Conservation (phyloP, 30 jellyfish, hydroid and myxozoan genomes). For the Haliclystus octoradiatus region DNA sequence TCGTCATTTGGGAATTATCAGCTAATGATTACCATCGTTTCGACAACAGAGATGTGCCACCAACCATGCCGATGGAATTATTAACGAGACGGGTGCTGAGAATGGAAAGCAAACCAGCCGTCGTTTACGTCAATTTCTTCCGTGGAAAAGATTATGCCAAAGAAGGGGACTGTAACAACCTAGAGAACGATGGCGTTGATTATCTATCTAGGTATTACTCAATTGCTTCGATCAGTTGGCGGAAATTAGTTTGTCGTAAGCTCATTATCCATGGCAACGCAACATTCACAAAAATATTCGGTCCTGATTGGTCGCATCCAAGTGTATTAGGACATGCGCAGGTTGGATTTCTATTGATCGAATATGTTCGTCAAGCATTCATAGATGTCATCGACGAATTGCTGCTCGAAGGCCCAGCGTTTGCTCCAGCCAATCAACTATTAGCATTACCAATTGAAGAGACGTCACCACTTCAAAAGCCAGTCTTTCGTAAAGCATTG, state of each 20-base stretch:
- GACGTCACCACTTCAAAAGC: constrained; percentile 40
- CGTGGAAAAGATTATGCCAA: constrained; percentile 86
- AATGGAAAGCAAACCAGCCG: constrained; percentile 56
- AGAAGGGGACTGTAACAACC: constrained; percentile 76
- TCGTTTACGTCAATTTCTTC: constrained; percentile 67
- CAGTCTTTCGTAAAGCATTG: constrained; percentile 49
- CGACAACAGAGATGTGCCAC: constrained; percentile 95
- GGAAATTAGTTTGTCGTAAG: constrained; percentile 60
- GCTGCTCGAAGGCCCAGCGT: constrained; percentile 40
- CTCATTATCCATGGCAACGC: constrained; percentile 42
- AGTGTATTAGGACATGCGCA: constrained; percentile 96
- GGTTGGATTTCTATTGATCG: constrained; percentile 67
- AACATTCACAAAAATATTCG: constrained; percentile 56
- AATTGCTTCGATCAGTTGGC: constrained; percentile 87
- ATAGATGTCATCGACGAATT: constrained; percentile 54
- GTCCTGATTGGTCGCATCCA: constrained; percentile 86
- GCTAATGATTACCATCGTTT: constrained; percentile 94
- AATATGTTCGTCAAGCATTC: constrained; percentile 52
- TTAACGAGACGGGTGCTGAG: constrained; percentile 63
- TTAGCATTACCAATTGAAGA: constrained; percentile 39
- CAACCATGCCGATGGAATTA: constrained; percentile 82
- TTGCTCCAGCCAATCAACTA: constrained; percentile 32
- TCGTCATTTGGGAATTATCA: constrained; percentile 81
- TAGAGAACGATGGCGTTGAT: constrained; percentile 87
- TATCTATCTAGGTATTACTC: constrained; percentile 52